A percentile compares a stretch with the other conserved stretches of the same genome.
Evolutionary conservation across 2,797 vertebrate species (phyloP).

Genomic region (Pangasius larnaudii): DNA sequence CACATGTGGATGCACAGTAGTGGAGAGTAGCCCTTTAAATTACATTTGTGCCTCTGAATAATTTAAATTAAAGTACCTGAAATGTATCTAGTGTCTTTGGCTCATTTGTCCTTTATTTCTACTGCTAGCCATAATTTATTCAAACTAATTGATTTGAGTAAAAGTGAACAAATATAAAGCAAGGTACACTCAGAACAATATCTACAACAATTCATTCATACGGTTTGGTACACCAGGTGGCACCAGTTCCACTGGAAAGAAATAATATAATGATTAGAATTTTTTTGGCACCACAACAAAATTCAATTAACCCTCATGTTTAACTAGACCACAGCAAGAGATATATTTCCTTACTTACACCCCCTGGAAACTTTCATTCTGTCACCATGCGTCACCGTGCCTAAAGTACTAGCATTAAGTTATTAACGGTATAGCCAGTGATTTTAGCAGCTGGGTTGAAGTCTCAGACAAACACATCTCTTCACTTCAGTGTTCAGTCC

Average conservation of each 20-base stretch:
- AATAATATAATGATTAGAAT: background rate
- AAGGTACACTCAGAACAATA: background rate
- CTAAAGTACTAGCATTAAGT: too few relatives aligned
- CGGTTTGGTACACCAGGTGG: constrained; percentile 29
- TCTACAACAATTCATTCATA: too few relatives aligned
- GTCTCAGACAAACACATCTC: too few relatives aligned
- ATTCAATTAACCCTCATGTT: background rate
- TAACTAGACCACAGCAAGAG: background rate
- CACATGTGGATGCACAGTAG: constrained; percentile 59
- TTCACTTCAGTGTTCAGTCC: background rate
- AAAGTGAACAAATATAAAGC: background rate
- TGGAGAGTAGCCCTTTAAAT: constrained; percentile 68
- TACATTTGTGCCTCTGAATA: constrained; percentile 77
- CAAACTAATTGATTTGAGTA: background rate
- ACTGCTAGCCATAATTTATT: background rate
- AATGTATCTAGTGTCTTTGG: background rate
- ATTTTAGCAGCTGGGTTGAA: background rate
- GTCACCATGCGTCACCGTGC: background rate
- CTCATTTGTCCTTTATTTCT: background rate
- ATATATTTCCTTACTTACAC: background rate
- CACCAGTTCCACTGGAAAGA: background rate
- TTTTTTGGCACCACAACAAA: background rate
- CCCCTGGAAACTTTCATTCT: background rate
- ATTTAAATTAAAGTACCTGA: constrained; percentile 75
- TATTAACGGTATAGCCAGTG: background rate